Base-by-base conservation (phyloP, 2,113 vertebrate species). In the Cephalopholis sonnerati region DNA sequence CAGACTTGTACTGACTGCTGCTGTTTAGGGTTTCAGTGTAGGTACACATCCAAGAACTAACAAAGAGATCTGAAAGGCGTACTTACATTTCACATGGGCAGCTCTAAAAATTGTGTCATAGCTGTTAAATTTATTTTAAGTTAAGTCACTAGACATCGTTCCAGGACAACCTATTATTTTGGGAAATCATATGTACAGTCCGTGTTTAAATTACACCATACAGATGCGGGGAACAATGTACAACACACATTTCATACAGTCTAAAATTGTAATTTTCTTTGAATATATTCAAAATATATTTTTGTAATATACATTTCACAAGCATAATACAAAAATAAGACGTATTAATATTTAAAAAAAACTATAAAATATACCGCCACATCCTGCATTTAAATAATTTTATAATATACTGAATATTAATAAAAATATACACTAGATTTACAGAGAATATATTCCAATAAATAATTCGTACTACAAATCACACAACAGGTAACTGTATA, bases 11-110 rank as follows among this genome's bases (percentile, higher is more conserved):
- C 55, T 69, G 75, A 80, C 55, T 69, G 48, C 53, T 66, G 12
- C 27, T 70, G 58, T 79, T 73, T 39, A 72, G 46, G 27, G 20
- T 81, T 77, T 57, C 41, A 65, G 5, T 55, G 46, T 53, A 81
- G 61, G 44, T 29, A 39, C 27, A 25, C 25, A 57, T 77, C 62
- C 24, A 27, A 57, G n/a, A 54, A 29, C 3, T 48, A 5, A 41
- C 29, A 76, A 41, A 44, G 9, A 22, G 24, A 13, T 58, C 8
- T 4, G 1, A 9, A 57, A 12, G 18, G 61, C 62, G 44, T 44
- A 24, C 39, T 25, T 63, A 24, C 27, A 62, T 62, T 81, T 53
- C 9, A 18, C n/a, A 22, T 50, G 11, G 32, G 18, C 17, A 75
- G 41, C 29, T 71, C 65, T 22, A 39, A 69, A 7, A 69, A 57